phyloP scores from a whole-genome alignment of 2,888 invertebrate genomes.

The Yponomeuta evonymella region DNA sequence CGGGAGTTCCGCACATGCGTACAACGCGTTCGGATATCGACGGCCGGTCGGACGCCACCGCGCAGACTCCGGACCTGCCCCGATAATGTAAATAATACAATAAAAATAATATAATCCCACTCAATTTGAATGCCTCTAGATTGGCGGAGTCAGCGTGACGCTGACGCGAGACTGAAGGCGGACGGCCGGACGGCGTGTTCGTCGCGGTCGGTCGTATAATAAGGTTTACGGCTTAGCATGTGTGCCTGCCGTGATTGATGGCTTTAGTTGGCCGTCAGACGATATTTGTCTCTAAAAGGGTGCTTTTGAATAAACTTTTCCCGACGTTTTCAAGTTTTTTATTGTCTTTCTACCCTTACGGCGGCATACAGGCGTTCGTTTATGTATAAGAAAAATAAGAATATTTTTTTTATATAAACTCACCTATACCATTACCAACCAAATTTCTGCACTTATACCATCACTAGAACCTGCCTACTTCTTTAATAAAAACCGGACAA shows the following conservation, averaged over 20 bases:
- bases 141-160: background rate
- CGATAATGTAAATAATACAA: slow-evolving; percentile 63
- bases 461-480: too few relatives aligned
- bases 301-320: background rate
- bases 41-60: slow-evolving; percentile 37
- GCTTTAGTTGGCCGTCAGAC: background rate
- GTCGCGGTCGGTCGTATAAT: slow-evolving; percentile 1
- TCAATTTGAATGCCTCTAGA: slow-evolving; percentile 52
- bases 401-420: too few relatives aligned
- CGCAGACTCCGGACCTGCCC: slow-evolving; percentile 53
- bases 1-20: slow-evolving; percentile 65
- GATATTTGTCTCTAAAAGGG: background rate
- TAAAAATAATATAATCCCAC: slow-evolving; percentile 64
- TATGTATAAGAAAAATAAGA: too few relatives aligned
- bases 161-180: background rate
- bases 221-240: background rate
- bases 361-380: too few relatives aligned
- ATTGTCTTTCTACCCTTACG: too few relatives aligned
- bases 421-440: too few relatives aligned
- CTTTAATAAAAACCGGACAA: too few relatives aligned
- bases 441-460: too few relatives aligned
- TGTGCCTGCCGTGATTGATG: background rate
- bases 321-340: too few relatives aligned
- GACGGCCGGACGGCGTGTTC: background rate
- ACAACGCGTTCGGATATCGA: slow-evolving; percentile 48